Evolutionary conservation across 2,888 invertebrate genomes (phyloP), one percentile per base, ranked within the genome.

Genomic region (Enchytraeus crypticus): DNA sequence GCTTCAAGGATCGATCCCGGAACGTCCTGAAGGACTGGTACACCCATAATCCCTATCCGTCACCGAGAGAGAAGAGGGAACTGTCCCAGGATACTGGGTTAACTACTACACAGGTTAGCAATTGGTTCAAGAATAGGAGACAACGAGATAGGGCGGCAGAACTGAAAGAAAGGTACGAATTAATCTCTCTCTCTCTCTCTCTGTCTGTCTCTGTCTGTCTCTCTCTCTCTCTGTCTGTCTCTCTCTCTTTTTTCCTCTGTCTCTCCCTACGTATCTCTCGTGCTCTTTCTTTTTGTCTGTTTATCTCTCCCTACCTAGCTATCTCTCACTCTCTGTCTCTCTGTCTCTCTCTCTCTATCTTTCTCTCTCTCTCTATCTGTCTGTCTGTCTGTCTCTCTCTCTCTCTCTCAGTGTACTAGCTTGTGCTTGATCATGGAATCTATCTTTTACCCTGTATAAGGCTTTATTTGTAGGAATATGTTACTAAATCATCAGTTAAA

Each of bases 11-110:
- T 70, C 84, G 83, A 71, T 83, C 83, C 2, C 72, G 84, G 59
- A 81, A 89, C 65, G 89, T 93, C 21, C 83, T 97, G 66, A 84
- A 93, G 68, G 93, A 96, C 75, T 95, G 93, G 91, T 83, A 83
- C 72, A 74, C 79, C 49, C 87, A 87, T 59, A 91, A 96, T 81
- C 93, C 93, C 1, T 98, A 97, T 81, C 97, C 97, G 0, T 92
- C 92, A 81, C 92, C 92, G 46, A 88, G 89, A 66, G 92, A 92
- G 82, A 92, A 92, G 80, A 82, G 90, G 69, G 92, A 93, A 79
- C 81, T 93, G 73, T 92, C 92, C 30, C 87, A 87, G 72, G 90
- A 90, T 59, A 93, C 92, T 55, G 91, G 91, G 33, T 84, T 92
- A 65, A 92, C 92, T 57, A 89, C 92, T 47, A 93, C 92, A 55